Evolutionary conservation across 2,113 vertebrate species (phyloP).

Genomic region (Elephantulus edwardii): DNA sequence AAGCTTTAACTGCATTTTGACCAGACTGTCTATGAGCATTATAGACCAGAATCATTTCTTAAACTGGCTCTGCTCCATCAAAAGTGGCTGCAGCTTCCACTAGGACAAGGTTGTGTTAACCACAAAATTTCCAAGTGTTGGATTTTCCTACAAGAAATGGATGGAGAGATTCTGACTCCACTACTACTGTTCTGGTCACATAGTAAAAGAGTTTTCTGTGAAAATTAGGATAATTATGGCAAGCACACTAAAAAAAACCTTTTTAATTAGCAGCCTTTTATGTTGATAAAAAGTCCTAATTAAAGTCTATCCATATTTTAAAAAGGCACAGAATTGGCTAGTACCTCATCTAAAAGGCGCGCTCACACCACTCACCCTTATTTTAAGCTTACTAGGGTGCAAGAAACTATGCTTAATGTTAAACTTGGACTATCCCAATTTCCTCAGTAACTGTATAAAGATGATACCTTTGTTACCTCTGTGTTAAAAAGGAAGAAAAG

Average conservation of each 20-base stretch:
- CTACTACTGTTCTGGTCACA: background rate
- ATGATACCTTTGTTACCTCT: background rate
- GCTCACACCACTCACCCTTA: background rate
- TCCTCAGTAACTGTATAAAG: constrained; percentile 3
- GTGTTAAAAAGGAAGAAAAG: background rate
- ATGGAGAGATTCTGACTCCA: background rate
- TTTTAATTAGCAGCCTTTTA: background rate
- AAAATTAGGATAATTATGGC: constrained; percentile 13
- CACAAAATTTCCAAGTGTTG: background rate
- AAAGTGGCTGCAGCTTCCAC: background rate
- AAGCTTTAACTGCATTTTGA: background rate
- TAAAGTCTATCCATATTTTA: background rate
- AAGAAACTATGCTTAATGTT: background rate
- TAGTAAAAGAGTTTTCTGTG: no score
- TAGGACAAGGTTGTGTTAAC: background rate
- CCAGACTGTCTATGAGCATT: background rate
- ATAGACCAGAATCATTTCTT: background rate
- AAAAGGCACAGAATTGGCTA: background rate
- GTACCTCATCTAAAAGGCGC: background rate
- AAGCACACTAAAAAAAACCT: background rate
- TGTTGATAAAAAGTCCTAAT: background rate
- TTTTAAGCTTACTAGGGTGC: constrained; percentile 10
- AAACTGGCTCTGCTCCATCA: background rate
- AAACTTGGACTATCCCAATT: background rate
- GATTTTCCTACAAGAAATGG: background rate